phyloP scores from a whole-genome alignment of 2,113 vertebrate species.

The Cygnus buccinator region DNA sequence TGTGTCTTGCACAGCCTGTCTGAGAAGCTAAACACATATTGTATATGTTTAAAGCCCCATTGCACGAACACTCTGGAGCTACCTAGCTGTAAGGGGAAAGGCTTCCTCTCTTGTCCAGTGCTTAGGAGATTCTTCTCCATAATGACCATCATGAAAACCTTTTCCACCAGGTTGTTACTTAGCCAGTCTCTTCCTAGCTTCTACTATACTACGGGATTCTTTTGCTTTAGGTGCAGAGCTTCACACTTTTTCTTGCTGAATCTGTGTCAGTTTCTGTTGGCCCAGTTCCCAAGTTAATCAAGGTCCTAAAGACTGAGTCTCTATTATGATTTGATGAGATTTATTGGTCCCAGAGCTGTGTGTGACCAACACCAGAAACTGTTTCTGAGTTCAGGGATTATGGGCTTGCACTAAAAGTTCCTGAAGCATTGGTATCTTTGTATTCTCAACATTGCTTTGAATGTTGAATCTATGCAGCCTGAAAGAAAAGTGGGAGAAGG shows the following conservation, averaged over 20 bases:
- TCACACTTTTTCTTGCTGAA: background rate
- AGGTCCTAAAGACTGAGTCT: background rate
- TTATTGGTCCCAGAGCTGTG: background rate
- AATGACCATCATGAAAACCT: background rate
- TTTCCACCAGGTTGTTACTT: background rate
- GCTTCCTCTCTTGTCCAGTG: fast-evolving
- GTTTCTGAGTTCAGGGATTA: background rate
- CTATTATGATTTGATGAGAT: background rate
- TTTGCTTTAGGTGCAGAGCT: background rate
- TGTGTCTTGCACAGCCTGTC: background rate
- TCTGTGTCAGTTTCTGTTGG: background rate
- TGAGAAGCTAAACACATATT: background rate
- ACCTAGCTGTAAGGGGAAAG: no score
- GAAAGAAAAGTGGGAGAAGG: background rate
- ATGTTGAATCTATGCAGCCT: background rate
- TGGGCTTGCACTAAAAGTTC: background rate
- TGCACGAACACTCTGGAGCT: background rate
- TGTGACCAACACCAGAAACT: background rate
- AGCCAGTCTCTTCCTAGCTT: background rate
- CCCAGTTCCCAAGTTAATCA: background rate
- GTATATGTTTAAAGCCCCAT: background rate
- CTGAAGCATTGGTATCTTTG: background rate
- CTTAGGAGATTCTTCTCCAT: background rate
- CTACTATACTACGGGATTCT: background rate
- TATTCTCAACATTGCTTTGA: background rate